phyloP scores from a whole-genome alignment of 2,888 invertebrate species.

The Thalpophila matura region DNA sequence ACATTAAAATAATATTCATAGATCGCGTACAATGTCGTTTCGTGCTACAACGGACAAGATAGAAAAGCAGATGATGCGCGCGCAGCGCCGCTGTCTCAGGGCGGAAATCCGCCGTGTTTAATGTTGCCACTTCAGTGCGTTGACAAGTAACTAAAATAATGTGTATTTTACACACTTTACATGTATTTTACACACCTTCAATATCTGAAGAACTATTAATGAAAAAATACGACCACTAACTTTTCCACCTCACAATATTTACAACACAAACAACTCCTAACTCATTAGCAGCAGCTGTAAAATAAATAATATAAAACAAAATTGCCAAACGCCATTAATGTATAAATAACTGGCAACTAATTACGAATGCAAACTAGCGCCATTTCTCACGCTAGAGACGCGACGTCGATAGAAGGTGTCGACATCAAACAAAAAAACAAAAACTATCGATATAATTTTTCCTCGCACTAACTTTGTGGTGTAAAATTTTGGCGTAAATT shows the following conservation, averaged over 20 bases:
- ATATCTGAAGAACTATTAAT: neutral
- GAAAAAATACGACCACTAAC: conserved; percentile 15
- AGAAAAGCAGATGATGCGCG: no score
- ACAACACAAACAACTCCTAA: conserved; percentile 6
- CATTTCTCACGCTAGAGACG: conserved; percentile 62
- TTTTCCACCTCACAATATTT: conserved; percentile 33
- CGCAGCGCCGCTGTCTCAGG: no score
- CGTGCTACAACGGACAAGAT: no score
- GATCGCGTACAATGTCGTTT: no score
- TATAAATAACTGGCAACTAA: conserved; percentile 57
- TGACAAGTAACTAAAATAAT: conserved; percentile 13
- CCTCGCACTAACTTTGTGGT: conserved; percentile 61
- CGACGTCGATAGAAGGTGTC: conserved; percentile 66
- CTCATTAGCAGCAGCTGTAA: conserved; percentile 29
- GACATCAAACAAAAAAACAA: conserved; percentile 61
- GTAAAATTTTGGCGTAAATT: conserved; percentile 33
- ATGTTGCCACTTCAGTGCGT: conserved; percentile 1
- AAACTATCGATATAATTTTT: conserved; percentile 68
- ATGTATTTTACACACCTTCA: neutral
- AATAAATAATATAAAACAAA: conserved; percentile 51
- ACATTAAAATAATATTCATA: no score
- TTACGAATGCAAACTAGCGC: conserved; percentile 57
- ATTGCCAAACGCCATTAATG: conserved; percentile 54
- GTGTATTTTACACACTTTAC: neutral
- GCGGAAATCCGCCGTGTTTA: no score